Evolutionary conservation across 1,140 invertebrate species (phyloP), one percentile per base, ranked within the genome.

Genomic region (Drosophila dunni): DNA sequence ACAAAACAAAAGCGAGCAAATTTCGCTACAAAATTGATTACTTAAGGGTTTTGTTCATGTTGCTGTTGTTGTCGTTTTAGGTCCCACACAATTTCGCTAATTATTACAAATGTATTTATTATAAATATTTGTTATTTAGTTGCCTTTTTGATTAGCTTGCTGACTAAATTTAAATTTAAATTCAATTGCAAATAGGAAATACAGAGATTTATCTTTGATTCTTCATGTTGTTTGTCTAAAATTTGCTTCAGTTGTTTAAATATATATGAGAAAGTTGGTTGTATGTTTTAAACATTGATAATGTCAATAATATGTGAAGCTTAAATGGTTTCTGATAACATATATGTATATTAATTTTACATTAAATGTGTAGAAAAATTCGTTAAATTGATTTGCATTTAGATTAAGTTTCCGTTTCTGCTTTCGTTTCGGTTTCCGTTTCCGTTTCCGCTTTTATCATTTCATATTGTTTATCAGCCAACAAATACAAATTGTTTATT

Each of bases 281-380:
- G 64, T 71, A 60, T 61, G 62, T 60, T 61, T 81, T 73, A 83
- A 75, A 79, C 72, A 83, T 83, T 83, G 76, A 83, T 83, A 75
- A 81, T 61, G 78, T 76, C 76, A 75, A 20, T 20, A 67, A 40
- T 40, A 11, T 40, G 38, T 69, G 62, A 61, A 69, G 29, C 64
- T 48, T 63, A 38, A 60, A 73, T 71, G 40, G 53, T 63, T 46
- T 75, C 60, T 46, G 29, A 64, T 65, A 66, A 65, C 36, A 65
- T 65, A 48, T 65, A 64, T 62, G 20, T 62, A 58, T 57, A 73
- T 67, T 84, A 85, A 53, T 77, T 79, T 88, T 88, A 88, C 77
- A 88, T 89, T 88, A 80, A 78, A 80, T 88, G 84, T 88, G 84
- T 88, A 88, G 84, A 88, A 88, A 88, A 88, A 88, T 88, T 88